Percentiles rank a stretch among this genome's conserved stretches.
Conservation (phyloP, 2,113 vertebrate genomes). For the human (Homo sapiens) region GRCh38 chrX:107534001-107534500, state of each 20-base stretch:
- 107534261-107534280: background rate
- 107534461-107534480: background rate
- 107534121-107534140: slow-evolving; percentile 19
- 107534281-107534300: background rate
- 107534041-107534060: background rate
- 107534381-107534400: background rate
- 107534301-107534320: slow-evolving; percentile 14
- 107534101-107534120: slow-evolving; percentile 32
- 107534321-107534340: background rate
- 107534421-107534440: background rate
- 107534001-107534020: background rate
- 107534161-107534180: slow-evolving; percentile 11
- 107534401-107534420: background rate
- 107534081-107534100: slow-evolving; percentile 41
- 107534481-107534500: background rate
- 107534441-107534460: background rate
- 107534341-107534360: background rate
- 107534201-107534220: slow-evolving; percentile 29
- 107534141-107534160: background rate
- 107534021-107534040: background rate
- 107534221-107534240: background rate
- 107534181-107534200: background rate
- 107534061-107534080: slow-evolving; percentile 18
- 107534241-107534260: background rate
- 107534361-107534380: background rate